phyloP scores from a whole-genome alignment of 2,113 vertebrate species.

The Gymnorhina tibicen region DNA sequence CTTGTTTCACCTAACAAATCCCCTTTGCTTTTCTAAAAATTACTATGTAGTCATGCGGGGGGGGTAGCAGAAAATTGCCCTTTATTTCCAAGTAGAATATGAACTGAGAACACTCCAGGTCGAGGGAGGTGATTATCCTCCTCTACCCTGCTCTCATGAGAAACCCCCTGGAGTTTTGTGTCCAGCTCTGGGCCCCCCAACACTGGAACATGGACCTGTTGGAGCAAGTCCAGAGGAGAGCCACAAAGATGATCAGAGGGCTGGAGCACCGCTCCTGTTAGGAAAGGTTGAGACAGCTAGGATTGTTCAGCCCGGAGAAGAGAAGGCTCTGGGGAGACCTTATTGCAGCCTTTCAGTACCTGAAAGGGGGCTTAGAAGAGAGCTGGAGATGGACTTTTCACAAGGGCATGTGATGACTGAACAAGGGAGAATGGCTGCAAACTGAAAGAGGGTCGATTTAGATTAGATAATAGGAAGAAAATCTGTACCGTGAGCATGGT shows the following conservation, averaged over 20 bases:
- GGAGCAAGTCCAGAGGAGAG: not conserved
- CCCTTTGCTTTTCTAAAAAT: not conserved
- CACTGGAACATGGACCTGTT: not conserved
- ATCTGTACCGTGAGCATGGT: no score
- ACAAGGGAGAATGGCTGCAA: not conserved
- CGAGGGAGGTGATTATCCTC: not conserved
- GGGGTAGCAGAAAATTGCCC: not conserved
- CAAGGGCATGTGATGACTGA: not conserved
- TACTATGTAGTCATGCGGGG: not conserved
- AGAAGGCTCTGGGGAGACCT: not conserved
- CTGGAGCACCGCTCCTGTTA: not conserved
- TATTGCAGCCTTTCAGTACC: not conserved
- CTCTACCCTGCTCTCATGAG: not conserved
- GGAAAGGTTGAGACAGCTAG: not conserved
- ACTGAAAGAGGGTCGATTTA: not conserved
- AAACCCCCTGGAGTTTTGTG: not conserved
- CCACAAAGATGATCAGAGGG: not conserved
- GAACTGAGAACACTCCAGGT: not conserved
- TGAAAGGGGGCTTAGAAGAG: not conserved
- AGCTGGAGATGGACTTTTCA: not conserved
- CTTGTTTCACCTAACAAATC: slow-evolving; percentile 6
- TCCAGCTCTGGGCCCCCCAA: not conserved
- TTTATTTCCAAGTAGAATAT: not conserved
- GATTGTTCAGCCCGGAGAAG: not conserved
- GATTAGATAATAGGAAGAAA: not conserved